A percentile compares a stretch with the other conserved stretches of the same genome.
Evolutionary conservation across 2,113 vertebrate genomes (phyloP).

Genomic region (Procapra przewalskii): DNA sequence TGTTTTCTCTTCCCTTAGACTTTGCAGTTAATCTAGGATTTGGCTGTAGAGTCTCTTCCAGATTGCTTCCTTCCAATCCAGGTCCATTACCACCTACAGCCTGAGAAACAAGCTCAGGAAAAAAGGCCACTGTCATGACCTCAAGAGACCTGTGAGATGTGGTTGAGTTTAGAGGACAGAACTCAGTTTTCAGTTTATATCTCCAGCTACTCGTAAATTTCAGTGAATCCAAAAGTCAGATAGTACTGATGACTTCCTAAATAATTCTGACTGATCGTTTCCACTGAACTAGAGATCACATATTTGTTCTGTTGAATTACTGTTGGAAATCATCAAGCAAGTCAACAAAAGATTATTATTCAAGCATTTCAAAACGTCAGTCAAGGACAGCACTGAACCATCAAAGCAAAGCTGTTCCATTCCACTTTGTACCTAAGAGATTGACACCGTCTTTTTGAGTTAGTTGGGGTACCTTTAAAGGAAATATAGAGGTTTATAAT

Average conservation of each 20-base stretch:
- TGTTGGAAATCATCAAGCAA: not conserved
- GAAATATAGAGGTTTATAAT: not conserved
- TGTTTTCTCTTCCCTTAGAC: not conserved
- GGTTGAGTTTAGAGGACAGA: not conserved
- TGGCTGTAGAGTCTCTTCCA: not conserved
- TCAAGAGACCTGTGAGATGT: not conserved
- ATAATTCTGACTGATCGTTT: not conserved
- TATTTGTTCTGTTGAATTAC: conserved; percentile 2
- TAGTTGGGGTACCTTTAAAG: not conserved
- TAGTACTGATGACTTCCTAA: not conserved
- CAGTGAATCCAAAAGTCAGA: not conserved
- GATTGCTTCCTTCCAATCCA: conserved; percentile 9
- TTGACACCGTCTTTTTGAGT: not conserved
- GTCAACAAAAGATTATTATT: not conserved
- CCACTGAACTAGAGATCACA: not conserved
- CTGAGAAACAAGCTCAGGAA: not conserved
- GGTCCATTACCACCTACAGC: not conserved
- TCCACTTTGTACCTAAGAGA: not conserved
- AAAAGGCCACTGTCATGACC: not conserved
- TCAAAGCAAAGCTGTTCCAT: not conserved
- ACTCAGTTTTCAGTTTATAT: not conserved
- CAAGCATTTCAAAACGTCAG: not conserved
- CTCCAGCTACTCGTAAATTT: not conserved
- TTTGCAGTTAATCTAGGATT: not conserved
- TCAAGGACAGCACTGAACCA: not conserved